phyloP scores from a whole-genome alignment of 1,140 invertebrate species.

The Listronotus oregonensis region DNA sequence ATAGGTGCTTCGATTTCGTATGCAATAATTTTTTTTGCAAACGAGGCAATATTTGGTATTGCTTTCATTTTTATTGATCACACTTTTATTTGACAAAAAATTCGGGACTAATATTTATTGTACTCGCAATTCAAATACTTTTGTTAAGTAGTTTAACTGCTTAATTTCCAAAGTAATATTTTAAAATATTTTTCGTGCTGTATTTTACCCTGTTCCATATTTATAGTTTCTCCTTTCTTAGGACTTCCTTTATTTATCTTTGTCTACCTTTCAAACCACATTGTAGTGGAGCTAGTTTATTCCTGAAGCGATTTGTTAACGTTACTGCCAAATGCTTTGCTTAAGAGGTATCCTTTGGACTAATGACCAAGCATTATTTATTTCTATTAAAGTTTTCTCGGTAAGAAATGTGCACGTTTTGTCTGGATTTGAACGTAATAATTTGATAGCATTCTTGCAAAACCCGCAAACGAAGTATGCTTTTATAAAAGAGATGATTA shows the following conservation, averaged over 20 bases:
- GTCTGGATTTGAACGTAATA: conserved; percentile 21
- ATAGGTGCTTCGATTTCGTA: too few species aligned
- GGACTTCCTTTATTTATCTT: conserved; percentile 28
- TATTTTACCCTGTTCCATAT: conserved; percentile 23
- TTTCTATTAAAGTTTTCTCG: conserved; percentile 31
- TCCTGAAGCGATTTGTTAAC: conserved; percentile 31
- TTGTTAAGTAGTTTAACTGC: too few species aligned
- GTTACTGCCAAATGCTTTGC: conserved; percentile 36
- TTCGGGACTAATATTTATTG: too few species aligned
- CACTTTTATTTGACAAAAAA: too few species aligned
- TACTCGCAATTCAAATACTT: too few species aligned
- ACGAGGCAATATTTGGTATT: too few species aligned
- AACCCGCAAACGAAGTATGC: too few species aligned
- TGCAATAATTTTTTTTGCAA: too few species aligned
- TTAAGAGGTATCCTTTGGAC: conserved; percentile 27
- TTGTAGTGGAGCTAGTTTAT: conserved; percentile 31
- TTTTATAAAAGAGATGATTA: too few species aligned
- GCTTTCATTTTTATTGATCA: too few species aligned
- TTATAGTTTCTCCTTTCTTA: conserved; percentile 20
- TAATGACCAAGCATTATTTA: conserved; percentile 31
- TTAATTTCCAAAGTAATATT: neutral
- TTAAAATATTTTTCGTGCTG: neutral
- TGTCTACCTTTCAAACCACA: conserved; percentile 29
- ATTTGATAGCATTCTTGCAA: too few species aligned
- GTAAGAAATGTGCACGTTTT: conserved; percentile 19